Evolutionary conservation across 2,888 invertebrate genomes (phyloP).

Genomic region (Tenthredo notha): DNA sequence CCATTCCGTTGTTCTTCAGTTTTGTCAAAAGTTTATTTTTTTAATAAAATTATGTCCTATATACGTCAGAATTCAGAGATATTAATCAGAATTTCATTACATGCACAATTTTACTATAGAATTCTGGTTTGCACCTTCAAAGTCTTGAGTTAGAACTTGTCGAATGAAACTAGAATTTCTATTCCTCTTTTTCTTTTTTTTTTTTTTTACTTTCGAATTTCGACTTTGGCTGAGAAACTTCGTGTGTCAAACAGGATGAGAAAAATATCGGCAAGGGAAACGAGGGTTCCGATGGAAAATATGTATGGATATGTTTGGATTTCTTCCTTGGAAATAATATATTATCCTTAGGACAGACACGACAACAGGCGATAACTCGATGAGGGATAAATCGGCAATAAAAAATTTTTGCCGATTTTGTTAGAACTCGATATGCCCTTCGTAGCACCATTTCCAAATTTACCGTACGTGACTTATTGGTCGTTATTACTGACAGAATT

Average conservation of each 20-base stretch:
- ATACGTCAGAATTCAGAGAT: no score
- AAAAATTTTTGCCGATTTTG: slow-evolving; percentile 15
- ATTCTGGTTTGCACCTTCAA: no score
- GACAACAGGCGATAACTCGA: background rate
- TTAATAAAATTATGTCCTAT: no score
- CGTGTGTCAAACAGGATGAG: background rate
- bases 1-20: background rate
- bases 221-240: background rate
- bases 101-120: no score
- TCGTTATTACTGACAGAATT: slow-evolving; percentile 32
- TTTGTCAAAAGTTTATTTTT: no score
- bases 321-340: background rate
- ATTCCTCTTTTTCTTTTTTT: background rate
- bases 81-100: no score
- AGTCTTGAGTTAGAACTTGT: no score
- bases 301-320: background rate
- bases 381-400: slow-evolving; percentile 11
- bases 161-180: no score
- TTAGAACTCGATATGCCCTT: background rate
- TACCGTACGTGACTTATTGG: slow-evolving; percentile 26
- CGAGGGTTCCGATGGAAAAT: background rate
- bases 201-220: background rate
- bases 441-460: background rate
- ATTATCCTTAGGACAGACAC: background rate
- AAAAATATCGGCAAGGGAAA: background rate